Base-by-base conservation (phyloP, 2,113 vertebrate species). In the Herpetotheres cachinnans region DNA sequence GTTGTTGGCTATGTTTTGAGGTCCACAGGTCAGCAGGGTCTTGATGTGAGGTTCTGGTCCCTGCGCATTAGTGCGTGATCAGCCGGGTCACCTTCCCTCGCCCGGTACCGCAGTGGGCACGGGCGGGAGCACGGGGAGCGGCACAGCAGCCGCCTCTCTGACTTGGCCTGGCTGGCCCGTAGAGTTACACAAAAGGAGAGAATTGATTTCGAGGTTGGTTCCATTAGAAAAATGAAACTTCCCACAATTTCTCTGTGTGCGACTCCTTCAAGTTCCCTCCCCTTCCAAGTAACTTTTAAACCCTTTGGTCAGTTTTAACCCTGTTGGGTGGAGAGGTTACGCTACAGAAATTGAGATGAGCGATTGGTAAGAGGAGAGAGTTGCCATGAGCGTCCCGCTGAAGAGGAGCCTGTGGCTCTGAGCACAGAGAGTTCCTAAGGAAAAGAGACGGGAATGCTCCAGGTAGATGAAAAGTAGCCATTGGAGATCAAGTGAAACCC, bases 201-300 rank as follows among this genome's bases (percentile, higher is more conserved):
- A 82, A 88, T 44, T 82, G 82, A 86, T 95, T 92, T 92, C 79
- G 86, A 44, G 11, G 2, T 72, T 44, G 56, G 40, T 83, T 93
- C 83, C 3, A 1, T n/a, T 11, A 70, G n/a, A 78, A 78, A 91
- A 93, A 83, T 30, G 24, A 78, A 86, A 77, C 71, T 36, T 72
- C 44, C 56, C 65, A 61, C 47, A 55, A 16, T 72, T 93, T 29
- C 65, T 50, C 56, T 76, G 22, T 50, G 44, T 42, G 82, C 0
- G 0, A 54, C 78, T 79, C 52, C 52, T 46, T 80, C 17, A 0
- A 0, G 42, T 54, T n/a, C 3, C 3, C 73, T 71, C 27, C 69
- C 67, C 55, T 91, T 77, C 80, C 79, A 90, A 90, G 56, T 56
- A 92, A 92, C 82, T 95, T 97, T 82, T 88, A 88, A 88, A 85